Percentiles rank a stretch among this genome's conserved stretches.
These are phyloP conservation scores for Hoplodrina ambigua DNA, from an alignment of 2,888 invertebrate species.

Conservation along the genomic window DNA sequence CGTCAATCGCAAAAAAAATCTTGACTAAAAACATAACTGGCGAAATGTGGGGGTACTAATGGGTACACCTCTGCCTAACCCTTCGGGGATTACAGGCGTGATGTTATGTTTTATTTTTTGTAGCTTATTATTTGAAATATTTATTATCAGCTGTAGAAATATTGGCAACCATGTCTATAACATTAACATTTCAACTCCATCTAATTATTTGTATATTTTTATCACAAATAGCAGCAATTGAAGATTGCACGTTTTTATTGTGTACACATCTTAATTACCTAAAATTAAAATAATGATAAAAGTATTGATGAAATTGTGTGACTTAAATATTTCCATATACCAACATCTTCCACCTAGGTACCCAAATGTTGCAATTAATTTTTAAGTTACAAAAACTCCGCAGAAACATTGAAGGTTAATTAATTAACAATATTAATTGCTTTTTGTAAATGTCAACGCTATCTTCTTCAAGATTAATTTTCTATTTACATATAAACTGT, in stretches of 20 bases:
- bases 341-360: background rate
- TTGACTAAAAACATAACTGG: no score
- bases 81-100: no score
- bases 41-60: no score
- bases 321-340: constrained; percentile 25
- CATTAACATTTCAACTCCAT: constrained; percentile 31
- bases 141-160: no score
- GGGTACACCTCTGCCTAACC: no score
- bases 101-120: no score
- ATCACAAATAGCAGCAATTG: constrained; percentile 27
- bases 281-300: constrained; percentile 44
- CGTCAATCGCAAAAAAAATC: no score
- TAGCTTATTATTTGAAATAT: no score
- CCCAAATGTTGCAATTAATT: constrained; percentile 12
- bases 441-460: constrained; percentile 30
- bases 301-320: constrained; percentile 22
- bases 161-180: constrained; percentile 3
- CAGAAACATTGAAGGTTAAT: constrained; percentile 33
- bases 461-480: constrained; percentile 11
- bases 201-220: constrained; percentile 32
- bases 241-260: constrained; percentile 39
- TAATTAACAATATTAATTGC: constrained; percentile 26
- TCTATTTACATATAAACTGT: constrained; percentile 22
- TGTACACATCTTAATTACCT: constrained; percentile 30
- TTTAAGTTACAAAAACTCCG: constrained; percentile 16